Conservation (phyloP, 2,888 invertebrate species). For the Hirtodrosophila confusa region DNA sequence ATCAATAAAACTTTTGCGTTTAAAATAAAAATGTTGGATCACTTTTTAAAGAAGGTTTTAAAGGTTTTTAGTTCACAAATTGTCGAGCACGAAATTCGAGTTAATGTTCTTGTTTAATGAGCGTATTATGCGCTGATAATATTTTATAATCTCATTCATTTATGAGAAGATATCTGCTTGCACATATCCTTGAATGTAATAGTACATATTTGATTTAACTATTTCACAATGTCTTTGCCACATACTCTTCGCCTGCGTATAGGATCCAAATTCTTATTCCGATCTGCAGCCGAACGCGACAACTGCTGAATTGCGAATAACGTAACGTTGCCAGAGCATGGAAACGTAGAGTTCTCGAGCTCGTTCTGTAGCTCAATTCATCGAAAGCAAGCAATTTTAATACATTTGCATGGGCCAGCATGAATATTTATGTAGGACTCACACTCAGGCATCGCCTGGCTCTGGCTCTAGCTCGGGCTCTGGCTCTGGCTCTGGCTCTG, state of each 20-base stretch:
- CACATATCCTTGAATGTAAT: conserved; percentile 19
- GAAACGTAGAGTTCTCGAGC: conserved; percentile 67
- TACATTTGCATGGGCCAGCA: conserved; percentile 74
- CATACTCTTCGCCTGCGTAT: conserved; percentile 66
- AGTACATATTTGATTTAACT: neutral
- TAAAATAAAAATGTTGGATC: too few species aligned
- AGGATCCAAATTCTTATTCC: conserved; percentile 60
- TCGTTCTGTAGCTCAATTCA: conserved; percentile 62
- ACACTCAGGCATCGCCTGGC: conserved; percentile 34
- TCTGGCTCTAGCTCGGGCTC: conserved; percentile 20
- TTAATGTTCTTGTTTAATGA: too few species aligned
- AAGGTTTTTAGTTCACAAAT: too few species aligned
- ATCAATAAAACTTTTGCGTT: too few species aligned
- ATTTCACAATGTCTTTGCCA: conserved; percentile 20
- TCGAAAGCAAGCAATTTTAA: conserved; percentile 64
- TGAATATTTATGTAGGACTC: conserved; percentile 78
- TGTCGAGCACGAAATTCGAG: too few species aligned
- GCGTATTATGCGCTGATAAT: conserved; percentile 1
- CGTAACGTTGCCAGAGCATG: conserved; percentile 58
- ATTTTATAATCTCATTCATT: conserved; percentile 5
- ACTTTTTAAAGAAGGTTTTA: too few species aligned
- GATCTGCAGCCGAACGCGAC: conserved; percentile 83
- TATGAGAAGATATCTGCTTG: neutral
- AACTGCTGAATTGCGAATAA: conserved; percentile 84
- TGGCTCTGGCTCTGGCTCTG: conserved; percentile 16